These are phyloP conservation scores for Mythimna albipuncta DNA, from an alignment of 2,888 invertebrate species.

Conservation along the genomic window DNA sequence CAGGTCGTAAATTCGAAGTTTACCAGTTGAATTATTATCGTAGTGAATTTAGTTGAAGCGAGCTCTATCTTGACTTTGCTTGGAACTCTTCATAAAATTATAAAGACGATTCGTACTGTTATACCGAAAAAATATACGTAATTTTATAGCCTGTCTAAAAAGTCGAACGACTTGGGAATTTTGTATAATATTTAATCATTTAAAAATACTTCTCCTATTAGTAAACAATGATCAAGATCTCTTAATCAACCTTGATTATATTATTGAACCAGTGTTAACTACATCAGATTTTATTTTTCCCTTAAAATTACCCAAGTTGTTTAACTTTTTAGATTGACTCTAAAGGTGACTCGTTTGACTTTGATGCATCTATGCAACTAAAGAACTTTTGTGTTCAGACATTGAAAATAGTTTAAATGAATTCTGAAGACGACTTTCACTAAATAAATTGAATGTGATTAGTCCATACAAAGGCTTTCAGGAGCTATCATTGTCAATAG, in stretches of 20 bases:
- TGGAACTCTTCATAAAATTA: slow-evolving; percentile 15
- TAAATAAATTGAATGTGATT: neutral
- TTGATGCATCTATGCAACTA: neutral
- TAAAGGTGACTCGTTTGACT: neutral
- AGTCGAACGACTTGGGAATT: too few species aligned
- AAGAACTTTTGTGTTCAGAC: neutral
- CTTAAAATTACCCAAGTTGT: too few species aligned
- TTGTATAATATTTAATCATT: too few species aligned
- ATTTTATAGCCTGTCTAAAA: neutral
- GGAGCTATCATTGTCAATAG: neutral
- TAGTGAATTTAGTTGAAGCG: slow-evolving; percentile 20
- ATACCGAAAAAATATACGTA: neutral
- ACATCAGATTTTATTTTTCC: too few species aligned
- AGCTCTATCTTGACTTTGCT: slow-evolving; percentile 13
- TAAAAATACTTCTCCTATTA: too few species aligned
- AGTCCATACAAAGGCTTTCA: neutral
- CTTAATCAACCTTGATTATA: too few species aligned
- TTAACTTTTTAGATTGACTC: neutral
- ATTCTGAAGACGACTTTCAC: neutral
- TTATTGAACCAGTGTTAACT: too few species aligned
- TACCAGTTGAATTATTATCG: slow-evolving; percentile 36
- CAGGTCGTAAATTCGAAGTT: slow-evolving; percentile 41
- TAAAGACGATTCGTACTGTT: neutral
- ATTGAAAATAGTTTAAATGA: neutral
- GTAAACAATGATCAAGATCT: too few species aligned